These are phyloP conservation scores for Leptarthrus brevirostris DNA, from an alignment of 2,888 invertebrate genomes.

Conservation along the genomic window DNA sequence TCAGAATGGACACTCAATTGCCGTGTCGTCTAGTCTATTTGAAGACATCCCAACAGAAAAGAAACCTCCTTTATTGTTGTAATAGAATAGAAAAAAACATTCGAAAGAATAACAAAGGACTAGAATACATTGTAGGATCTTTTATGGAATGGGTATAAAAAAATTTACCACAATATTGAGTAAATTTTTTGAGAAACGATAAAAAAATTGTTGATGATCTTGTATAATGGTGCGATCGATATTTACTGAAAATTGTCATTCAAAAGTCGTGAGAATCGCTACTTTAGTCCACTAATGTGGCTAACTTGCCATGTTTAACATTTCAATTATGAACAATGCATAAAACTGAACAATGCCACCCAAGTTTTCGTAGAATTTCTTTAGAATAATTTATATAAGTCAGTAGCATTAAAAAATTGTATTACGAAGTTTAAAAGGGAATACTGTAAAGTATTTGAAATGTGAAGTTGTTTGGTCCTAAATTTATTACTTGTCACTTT, in stretches of 20 bases:
- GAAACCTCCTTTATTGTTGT: conserved; percentile 21
- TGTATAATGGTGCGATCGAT: too few relatives aligned
- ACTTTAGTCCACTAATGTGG: not conserved
- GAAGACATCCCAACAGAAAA: conserved; percentile 34
- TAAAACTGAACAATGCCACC: conserved; percentile 1
- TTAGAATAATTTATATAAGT: too few relatives aligned
- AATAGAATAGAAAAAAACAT: conserved; percentile 6
- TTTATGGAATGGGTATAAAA: conserved; percentile 33
- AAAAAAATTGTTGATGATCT: conserved; percentile 24
- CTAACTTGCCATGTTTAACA: too few relatives aligned
- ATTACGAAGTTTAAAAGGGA: too few relatives aligned
- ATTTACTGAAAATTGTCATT: too few relatives aligned
- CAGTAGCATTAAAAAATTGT: conserved; percentile 16
- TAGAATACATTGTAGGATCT: conserved; percentile 13
- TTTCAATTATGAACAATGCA: conserved; percentile 24
- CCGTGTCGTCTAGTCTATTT: conserved; percentile 3
- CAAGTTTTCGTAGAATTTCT: not conserved
- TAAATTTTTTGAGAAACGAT: conserved; percentile 4
- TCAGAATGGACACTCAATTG: too few relatives aligned
- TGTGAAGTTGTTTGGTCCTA: too few relatives aligned
- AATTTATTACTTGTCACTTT: too few relatives aligned
- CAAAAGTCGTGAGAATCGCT: conserved; percentile 8
- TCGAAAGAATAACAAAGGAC: conserved; percentile 1
- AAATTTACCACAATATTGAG: too few relatives aligned
- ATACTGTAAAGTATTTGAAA: too few relatives aligned